Percentiles rank a stretch among this genome's conserved stretches.
phyloP scores from a whole-genome alignment of 2,888 invertebrate genomes.

The Parapristionchus giblindavisi region DNA sequence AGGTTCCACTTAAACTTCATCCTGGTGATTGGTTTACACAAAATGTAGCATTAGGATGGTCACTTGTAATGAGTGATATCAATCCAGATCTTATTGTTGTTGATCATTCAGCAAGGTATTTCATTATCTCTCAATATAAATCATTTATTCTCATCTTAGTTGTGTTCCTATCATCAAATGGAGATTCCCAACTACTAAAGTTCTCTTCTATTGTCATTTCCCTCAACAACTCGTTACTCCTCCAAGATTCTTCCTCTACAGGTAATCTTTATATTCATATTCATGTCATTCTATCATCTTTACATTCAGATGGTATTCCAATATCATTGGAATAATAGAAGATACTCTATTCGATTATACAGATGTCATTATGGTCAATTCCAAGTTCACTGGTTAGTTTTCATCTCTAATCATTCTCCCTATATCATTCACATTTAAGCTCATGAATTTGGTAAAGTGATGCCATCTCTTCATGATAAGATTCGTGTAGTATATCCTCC shows the following conservation, averaged over 20 bases:
- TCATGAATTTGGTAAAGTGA: slow-evolving; percentile 59
- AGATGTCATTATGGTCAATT: slow-evolving; percentile 73
- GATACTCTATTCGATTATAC: slow-evolving; percentile 72
- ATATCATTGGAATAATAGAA: slow-evolving; percentile 65
- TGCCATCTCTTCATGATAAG: slow-evolving; percentile 64
- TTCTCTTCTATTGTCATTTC: slow-evolving; percentile 69
- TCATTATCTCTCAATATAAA: background rate
- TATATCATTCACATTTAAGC: slow-evolving; percentile 46
- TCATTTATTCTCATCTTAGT: slow-evolving; percentile 45
- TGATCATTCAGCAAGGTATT: slow-evolving; percentile 67
- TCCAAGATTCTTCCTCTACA: slow-evolving; percentile 66
- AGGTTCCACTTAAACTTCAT: slow-evolving; percentile 62
- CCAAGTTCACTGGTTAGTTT: slow-evolving; percentile 72
- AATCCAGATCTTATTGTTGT: slow-evolving; percentile 66
- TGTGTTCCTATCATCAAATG: slow-evolving; percentile 69
- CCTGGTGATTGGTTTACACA: slow-evolving; percentile 69
- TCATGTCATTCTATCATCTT: background rate
- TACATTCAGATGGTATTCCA: slow-evolving; percentile 63
- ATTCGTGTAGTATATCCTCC: slow-evolving; percentile 68
- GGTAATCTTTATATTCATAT: slow-evolving; percentile 37
- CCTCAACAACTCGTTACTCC: slow-evolving; percentile 69
- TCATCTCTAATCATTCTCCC: background rate
- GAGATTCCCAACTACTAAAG: slow-evolving; percentile 64
- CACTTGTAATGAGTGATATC: slow-evolving; percentile 59
- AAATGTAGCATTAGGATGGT: slow-evolving; percentile 67